Evolutionary conservation across 1,140 invertebrate species (phyloP), one percentile per base, ranked within the genome.

Genomic region (Hormaphis cornu): DNA sequence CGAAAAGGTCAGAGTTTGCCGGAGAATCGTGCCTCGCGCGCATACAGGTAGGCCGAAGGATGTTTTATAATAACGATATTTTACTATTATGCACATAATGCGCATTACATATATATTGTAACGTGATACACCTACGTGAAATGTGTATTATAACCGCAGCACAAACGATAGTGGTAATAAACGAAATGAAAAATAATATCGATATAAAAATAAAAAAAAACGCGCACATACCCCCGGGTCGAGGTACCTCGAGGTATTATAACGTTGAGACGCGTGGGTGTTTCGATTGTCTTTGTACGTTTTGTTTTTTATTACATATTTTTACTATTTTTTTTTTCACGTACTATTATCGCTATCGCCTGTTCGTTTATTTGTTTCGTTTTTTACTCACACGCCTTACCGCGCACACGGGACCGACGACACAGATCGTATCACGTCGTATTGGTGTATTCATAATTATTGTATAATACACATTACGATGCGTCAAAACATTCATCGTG

Each of bases 211-310:
- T 1, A 48, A 30, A 33, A 30, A 53, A 30, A 33, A 18, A 30
- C 4, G 30, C 9, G 5, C 35, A 20, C 18, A 35, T 54, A 54
- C 10, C 20, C 30, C n/a, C n/a, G n/a, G n/a, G n/a, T n/a, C n/a
- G n/a, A n/a, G n/a, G n/a, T n/a, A 22, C 33, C 14, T 14, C 14
- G 54, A 24, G 35, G 14, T n/a, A n/a, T n/a, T n/a, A n/a, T 40
- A 58, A 58, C 54, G 40, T 58, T 58, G 40, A 58, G 20, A 58
- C 40, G 40, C 35, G 54, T 58, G 54, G 54, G 54, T 22, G 54
- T 58, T 58, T 58, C 54, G 54, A 58, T 58, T 58, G 54, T 58
- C 33, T 56, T 16, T 12, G 22, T n/a, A n/a, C n/a, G n/a, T n/a
- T n/a, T n/a, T 7, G 33, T 56, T 53, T 53, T 52, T 24, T 26